Evolutionary conservation across 2,113 vertebrate genomes (phyloP), one percentile per base, ranked within the genome.

Genomic region (Plectropomus leopardus): DNA sequence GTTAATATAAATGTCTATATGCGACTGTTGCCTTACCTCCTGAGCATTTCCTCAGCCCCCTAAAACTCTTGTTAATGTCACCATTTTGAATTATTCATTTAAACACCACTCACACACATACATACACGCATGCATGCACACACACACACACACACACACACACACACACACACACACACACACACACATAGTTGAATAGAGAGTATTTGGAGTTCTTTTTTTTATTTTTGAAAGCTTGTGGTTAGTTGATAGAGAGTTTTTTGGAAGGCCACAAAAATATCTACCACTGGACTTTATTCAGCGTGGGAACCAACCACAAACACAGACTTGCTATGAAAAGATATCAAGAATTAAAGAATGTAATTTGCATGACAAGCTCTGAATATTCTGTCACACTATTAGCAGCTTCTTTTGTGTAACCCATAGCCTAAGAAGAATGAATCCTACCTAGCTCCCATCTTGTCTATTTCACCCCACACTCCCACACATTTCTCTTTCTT

Each of bases 41-140:
- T 1, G 4, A 77, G 75, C 42, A 16, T 77, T 79, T 85, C 77
- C 59, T 67, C 23, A 63, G 54, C 63, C 30, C 47, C 53, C n/a
- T 48, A 82, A 85, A 78, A 55, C 63, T 83, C 59, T 80, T 26
- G 3, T 59, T 81, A 75, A 88, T 86, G 85, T 90, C 83, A 78
- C 70, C 44, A 24, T 58, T 86, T 85, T 91, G 32, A 93, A 93
- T 91, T 84, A 90, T 93, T 94, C 59, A 92, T 86, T n/a, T 10
- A 55, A 24, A 66, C 53, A 72, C 16, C 28, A 32, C 69, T 65
- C 55, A 26, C 75, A 54, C 51, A 42, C 23, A 7, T 21, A 60
- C 36, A 26, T 42, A 23, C 58, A 51, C 69, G 61, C 60, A 60
- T 26, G 17, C n/a, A 60, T 40, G 44, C 69, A 51, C 53, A 60